phyloP scores from a whole-genome alignment of 2,888 invertebrate species.

The Nephrotoma guestfalica region DNA sequence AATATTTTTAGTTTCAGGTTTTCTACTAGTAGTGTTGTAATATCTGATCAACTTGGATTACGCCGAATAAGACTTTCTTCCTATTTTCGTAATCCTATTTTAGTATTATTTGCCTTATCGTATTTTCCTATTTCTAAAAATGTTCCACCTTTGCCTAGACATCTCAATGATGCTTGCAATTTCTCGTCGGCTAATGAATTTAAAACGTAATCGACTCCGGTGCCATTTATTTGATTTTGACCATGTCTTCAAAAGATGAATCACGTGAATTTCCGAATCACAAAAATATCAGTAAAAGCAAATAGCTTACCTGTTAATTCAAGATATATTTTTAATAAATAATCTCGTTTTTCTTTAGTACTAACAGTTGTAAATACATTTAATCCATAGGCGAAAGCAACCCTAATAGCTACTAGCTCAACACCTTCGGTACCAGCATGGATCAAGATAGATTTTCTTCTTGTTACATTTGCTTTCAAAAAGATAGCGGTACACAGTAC shows the following conservation, averaged over 20 bases:
- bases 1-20: neutral
- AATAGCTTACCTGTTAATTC: slow-evolving; percentile 38
- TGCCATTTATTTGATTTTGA: slow-evolving; percentile 66
- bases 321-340: slow-evolving; percentile 40
- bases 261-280: slow-evolving; percentile 64
- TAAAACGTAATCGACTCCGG: slow-evolving; percentile 82
- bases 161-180: slow-evolving; percentile 48
- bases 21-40: slow-evolving; percentile 22
- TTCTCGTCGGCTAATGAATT: slow-evolving; percentile 64
- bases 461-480: slow-evolving; percentile 27
- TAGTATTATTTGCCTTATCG: slow-evolving; percentile 19
- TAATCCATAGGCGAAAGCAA: slow-evolving; percentile 49
- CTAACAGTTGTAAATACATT: slow-evolving; percentile 58
- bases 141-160: too few relatives aligned
- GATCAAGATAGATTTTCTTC: too few relatives aligned
- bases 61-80: slow-evolving; percentile 60
- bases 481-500: slow-evolving; percentile 44
- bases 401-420: slow-evolving; percentile 58
- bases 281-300: too few relatives aligned
- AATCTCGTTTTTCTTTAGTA: slow-evolving; percentile 46
- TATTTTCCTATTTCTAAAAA: too few relatives aligned
- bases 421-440: too few relatives aligned
- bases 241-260: slow-evolving; percentile 72
- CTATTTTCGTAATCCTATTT: slow-evolving; percentile 47
- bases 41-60: slow-evolving; percentile 56